These are phyloP conservation scores for Peromyscus californicus DNA, from an alignment of 2,113 vertebrate genomes.

Conservation along the genomic window DNA sequence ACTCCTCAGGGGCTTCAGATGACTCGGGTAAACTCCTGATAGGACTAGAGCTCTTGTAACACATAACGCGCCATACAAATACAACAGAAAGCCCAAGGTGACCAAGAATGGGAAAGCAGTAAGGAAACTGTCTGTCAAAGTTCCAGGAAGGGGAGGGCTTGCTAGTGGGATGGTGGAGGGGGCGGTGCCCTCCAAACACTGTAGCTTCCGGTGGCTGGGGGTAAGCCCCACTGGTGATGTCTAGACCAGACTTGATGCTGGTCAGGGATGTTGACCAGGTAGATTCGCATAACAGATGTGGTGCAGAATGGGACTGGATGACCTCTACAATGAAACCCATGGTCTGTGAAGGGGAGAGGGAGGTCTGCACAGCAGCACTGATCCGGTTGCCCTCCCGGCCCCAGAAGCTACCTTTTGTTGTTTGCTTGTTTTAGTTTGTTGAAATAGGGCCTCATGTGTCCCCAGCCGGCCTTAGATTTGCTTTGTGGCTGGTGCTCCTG, in stretches of 20 bases:
- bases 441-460: too few species aligned
- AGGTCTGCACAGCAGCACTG: neutral
- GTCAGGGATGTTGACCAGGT: neutral
- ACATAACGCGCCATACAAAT: too few species aligned
- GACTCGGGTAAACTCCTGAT: fast-evolving
- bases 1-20: neutral
- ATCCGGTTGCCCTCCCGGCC: neutral
- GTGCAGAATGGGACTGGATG: neutral
- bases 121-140: neutral
- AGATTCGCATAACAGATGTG: neutral
- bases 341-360: neutral
- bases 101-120: neutral
- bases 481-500: neutral
- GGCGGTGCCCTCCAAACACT: neutral
- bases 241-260: neutral
- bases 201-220: neutral
- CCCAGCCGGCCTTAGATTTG: neutral
- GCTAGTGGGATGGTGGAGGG: neutral
- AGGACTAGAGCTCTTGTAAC: neutral
- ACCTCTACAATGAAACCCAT: neutral
- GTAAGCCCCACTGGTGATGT: neutral
- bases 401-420: too few species aligned
- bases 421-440: neutral
- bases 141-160: neutral
- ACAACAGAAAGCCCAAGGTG: neutral